Evolutionary conservation across 1,140 invertebrate genomes (phyloP).

Genomic region (Maniola jurtina): DNA sequence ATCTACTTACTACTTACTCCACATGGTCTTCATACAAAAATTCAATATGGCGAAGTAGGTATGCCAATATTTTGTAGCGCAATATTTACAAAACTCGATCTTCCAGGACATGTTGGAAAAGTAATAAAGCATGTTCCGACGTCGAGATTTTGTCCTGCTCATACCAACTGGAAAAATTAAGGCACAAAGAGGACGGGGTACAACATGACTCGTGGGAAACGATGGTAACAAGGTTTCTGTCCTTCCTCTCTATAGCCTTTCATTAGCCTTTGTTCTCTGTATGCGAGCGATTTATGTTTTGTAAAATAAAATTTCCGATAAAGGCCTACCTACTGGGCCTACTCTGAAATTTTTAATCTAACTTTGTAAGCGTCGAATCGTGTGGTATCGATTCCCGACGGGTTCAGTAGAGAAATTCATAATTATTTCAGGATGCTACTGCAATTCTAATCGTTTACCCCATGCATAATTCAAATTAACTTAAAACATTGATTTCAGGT

Average conservation of each 20-base stretch:
- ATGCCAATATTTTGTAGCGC: neutral
- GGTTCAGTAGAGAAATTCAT: too few relatives aligned
- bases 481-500: too few relatives aligned
- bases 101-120: slow-evolving; percentile 10
- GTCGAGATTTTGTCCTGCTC: slow-evolving; percentile 22
- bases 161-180: slow-evolving; percentile 11
- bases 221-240: slow-evolving; percentile 59
- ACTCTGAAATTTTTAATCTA: neutral
- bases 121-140: slow-evolving; percentile 27
- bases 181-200: slow-evolving; percentile 34
- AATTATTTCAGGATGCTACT: too few relatives aligned
- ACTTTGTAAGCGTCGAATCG: too few relatives aligned
- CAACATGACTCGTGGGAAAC: slow-evolving; percentile 51
- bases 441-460: too few relatives aligned
- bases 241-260: slow-evolving; percentile 59
- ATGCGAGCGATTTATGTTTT: slow-evolving; percentile 32
- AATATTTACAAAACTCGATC: slow-evolving; percentile 11
- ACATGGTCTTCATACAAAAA: neutral
- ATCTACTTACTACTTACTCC: neutral
- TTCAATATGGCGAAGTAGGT: neutral
- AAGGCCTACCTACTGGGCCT: neutral
- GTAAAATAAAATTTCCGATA: slow-evolving; percentile 24
- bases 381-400: too few relatives aligned
- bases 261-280: slow-evolving; percentile 56
- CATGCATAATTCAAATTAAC: too few relatives aligned